phyloP scores from a whole-genome alignment of 2,888 invertebrate genomes.

The Seira musarum region DNA sequence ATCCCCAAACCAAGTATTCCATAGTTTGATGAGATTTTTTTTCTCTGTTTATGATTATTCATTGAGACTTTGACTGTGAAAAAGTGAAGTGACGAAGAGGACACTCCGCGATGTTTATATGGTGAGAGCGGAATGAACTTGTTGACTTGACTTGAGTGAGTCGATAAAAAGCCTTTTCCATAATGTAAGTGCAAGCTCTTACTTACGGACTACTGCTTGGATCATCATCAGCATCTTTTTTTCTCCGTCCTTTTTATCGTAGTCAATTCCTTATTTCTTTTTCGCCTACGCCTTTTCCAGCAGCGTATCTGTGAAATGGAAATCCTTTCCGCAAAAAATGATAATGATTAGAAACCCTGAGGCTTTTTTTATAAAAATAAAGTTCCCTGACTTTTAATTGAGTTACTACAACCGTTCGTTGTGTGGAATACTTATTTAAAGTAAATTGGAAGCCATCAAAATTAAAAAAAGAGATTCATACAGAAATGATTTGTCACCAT shows the following conservation, averaged over 20 bases:
- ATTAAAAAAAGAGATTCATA: no score
- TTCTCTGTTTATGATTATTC: slow-evolving; percentile 11
- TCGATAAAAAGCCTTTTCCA: slow-evolving; percentile 66
- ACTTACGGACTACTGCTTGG: slow-evolving; percentile 50
- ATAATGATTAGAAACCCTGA: no score
- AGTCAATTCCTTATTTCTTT: slow-evolving; percentile 29
- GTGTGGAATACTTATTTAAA: no score
- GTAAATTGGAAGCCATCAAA: no score
- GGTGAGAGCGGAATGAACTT: slow-evolving; percentile 66
- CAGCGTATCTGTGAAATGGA: neutral
- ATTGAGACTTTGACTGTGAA: slow-evolving; percentile 48
- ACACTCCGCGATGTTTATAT: slow-evolving; percentile 66
- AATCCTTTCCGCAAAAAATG: no score
- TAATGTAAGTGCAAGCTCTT: slow-evolving; percentile 61
- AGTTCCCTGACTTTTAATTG: no score
- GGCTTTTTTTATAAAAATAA: no score
- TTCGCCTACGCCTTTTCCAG: neutral
- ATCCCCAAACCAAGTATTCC: neutral
- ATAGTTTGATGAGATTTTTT: slow-evolving; percentile 10
- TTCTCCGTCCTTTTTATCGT: slow-evolving; percentile 9
- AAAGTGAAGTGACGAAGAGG: slow-evolving; percentile 62
- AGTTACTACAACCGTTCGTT: no score
- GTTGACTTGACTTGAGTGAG: slow-evolving; percentile 68
- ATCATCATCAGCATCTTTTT: slow-evolving; percentile 57
- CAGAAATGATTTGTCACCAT: no score